These are phyloP conservation scores for Perodicticus potto DNA, from an alignment of 2,797 vertebrate genomes.

Conservation along the genomic window DNA sequence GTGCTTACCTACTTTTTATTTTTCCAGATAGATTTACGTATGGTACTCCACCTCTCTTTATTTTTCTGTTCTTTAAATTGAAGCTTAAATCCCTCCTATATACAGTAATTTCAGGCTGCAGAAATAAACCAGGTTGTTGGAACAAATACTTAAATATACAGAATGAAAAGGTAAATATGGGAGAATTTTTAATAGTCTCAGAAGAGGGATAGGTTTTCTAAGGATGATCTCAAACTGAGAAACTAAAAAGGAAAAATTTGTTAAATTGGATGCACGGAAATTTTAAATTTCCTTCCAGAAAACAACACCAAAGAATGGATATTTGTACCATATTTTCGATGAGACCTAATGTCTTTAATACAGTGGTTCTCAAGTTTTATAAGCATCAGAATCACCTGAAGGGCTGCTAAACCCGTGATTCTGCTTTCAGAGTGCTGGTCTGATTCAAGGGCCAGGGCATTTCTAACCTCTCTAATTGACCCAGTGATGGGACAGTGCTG, in stretches of 20 bases:
- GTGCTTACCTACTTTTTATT: not conserved
- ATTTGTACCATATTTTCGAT: not conserved
- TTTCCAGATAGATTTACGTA: not conserved
- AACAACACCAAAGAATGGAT: not conserved
- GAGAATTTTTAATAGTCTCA: not conserved
- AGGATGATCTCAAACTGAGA: not conserved
- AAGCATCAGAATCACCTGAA: not conserved
- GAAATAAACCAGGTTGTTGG: not conserved
- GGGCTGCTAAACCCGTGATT: too few relatives aligned
- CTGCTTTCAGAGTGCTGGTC: not conserved
- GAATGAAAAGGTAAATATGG: not conserved
- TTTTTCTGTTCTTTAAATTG: not conserved
- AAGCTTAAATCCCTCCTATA: not conserved
- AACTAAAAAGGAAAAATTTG: not conserved
- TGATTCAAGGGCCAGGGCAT: not conserved
- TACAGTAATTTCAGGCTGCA: not conserved
- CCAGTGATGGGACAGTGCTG: not conserved
- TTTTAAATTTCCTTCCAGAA: not conserved
- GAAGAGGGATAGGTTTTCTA: not conserved
- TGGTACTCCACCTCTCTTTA: not conserved
- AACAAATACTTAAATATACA: constrained; percentile 19
- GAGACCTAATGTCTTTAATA: not conserved
- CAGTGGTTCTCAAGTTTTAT: not conserved
- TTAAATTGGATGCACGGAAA: not conserved
- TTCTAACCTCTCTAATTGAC: not conserved